Base-by-base conservation (phyloP, 2,888 invertebrate genomes). In the Oeneis ivallda region DNA sequence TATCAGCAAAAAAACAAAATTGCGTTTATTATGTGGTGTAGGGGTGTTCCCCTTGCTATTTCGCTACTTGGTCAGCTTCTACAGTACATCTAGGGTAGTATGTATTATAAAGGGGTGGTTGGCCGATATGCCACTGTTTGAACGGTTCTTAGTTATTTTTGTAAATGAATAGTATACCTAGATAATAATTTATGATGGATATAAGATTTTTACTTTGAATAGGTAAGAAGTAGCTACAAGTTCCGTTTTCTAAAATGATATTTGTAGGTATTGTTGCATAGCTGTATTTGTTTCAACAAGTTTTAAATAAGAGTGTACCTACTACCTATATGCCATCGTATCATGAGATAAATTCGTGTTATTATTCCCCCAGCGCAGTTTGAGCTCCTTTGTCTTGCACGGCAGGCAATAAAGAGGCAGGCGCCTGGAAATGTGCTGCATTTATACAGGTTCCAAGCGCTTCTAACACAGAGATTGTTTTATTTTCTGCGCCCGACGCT, bases 381-480 rank as follows among this genome's bases (percentile, higher is more conserved):
- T 85, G 81, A 83, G 78, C 84, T 84, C 85, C 87, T 89, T 89
- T 90, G 89, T 89, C 83, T 87, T 78, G 76, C 79, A 79, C 80
- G 78, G 80, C 80, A 76, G 81, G 87, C 88, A 87, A 87, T 89
- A 88, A 89, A 87, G 88, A 85, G 86, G 83, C 83, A 84, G 86
- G 82, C 79, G 85, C 78, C 82, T 83, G 84, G 77, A 88, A 89
- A 87, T 87, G 86, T 83, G 86, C 87, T 84, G 87, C 86, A 85
- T 87, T 87, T 86, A 88, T 86, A 83, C 82, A 85, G 85, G 84
- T 81, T 81, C 76, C 79, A 79, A 79, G 75, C 77, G 79, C 73
- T 75, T 72, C 74, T 73, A 75, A 74, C 75, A 70, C 75, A 75
- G 72, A 77, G 76, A 74, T 79, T 73, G 77, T 78, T 87, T 86